Percentiles rank a stretch among this genome's conserved stretches.
These are phyloP conservation scores for Leptinotarsa texana DNA, from an alignment of 1,140 invertebrate genomes.

Conservation along the genomic window DNA sequence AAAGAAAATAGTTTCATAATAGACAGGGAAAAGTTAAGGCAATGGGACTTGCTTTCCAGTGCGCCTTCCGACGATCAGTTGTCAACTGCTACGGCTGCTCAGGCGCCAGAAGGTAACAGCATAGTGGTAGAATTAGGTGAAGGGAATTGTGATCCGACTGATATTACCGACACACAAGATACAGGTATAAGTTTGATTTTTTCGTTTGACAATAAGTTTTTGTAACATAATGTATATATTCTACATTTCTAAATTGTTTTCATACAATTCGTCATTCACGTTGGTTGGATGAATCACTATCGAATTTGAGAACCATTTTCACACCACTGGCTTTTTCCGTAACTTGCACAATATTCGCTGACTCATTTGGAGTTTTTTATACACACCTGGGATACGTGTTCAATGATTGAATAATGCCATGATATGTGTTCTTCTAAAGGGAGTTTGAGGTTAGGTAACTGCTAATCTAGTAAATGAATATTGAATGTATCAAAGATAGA, in stretches of 20 bases:
- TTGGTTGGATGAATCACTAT: too few species aligned
- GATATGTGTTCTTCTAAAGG: too few species aligned
- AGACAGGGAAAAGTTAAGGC: slow-evolving; percentile 81
- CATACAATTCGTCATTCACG: too few species aligned
- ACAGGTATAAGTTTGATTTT: slow-evolving; percentile 50
- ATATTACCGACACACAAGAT: slow-evolving; percentile 50
- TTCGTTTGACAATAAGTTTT: slow-evolving; percentile 26
- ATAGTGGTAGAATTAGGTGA: slow-evolving; percentile 55
- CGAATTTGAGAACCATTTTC: too few species aligned
- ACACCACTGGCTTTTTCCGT: too few species aligned
- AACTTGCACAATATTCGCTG: too few species aligned
- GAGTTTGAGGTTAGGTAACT: too few species aligned
- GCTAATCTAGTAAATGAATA: too few species aligned
- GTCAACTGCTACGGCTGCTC: slow-evolving; percentile 54
- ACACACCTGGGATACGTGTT: too few species aligned
- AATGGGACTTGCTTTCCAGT: slow-evolving; percentile 86
- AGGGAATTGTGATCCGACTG: slow-evolving; percentile 54
- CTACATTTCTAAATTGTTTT: neutral
- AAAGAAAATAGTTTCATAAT: slow-evolving; percentile 64
- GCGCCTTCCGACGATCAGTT: slow-evolving; percentile 56
- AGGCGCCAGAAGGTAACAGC: slow-evolving; percentile 58
- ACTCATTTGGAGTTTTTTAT: too few species aligned
- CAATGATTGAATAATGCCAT: too few species aligned
- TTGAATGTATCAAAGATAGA: too few species aligned
- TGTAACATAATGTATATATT: slow-evolving; percentile 23